These are phyloP conservation scores for Microctenopoma steveboyesi DNA, from an alignment of 2,797 vertebrate species.

Conservation along the genomic window DNA sequence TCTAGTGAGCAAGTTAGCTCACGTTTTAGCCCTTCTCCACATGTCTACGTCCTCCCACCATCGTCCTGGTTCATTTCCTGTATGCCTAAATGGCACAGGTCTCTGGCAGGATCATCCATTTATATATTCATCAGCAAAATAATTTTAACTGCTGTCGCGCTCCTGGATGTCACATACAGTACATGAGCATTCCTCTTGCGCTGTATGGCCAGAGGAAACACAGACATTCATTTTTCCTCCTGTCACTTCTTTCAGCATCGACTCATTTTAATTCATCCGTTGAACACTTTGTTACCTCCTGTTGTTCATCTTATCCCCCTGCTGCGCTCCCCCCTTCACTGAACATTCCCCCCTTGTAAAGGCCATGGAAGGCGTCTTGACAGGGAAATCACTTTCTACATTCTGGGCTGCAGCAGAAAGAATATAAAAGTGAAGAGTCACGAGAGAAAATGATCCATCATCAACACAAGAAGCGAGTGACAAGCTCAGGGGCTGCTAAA, in stretches of 20 bases:
- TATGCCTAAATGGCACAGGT: slow-evolving; percentile 41
- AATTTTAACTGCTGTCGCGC: slow-evolving; percentile 35
- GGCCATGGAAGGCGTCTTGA: slow-evolving; percentile 27
- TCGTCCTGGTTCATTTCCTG: slow-evolving; percentile 58
- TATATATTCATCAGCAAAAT: slow-evolving; percentile 43
- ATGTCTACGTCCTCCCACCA: slow-evolving; percentile 11
- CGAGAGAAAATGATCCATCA: slow-evolving; percentile 49
- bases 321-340: slow-evolving; percentile 21
- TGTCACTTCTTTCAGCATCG: slow-evolving; percentile 28
- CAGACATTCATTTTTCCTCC: slow-evolving; percentile 12
- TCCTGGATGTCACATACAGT: slow-evolving; percentile 34
- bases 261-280: slow-evolving; percentile 42
- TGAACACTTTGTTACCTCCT: slow-evolving; percentile 35
- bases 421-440: slow-evolving; percentile 17
- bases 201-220: too few species aligned
- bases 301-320: slow-evolving; percentile 23
- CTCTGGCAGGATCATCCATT: slow-evolving; percentile 38
- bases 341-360: slow-evolving; percentile 29
- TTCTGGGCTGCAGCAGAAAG: slow-evolving; percentile 37
- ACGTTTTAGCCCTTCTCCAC: slow-evolving; percentile 26
- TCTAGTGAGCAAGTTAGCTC: slow-evolving; percentile 21
- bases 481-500: slow-evolving; percentile 46
- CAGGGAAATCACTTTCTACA: slow-evolving; percentile 43
- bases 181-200: background rate
- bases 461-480: slow-evolving; percentile 30